phyloP scores from a whole-genome alignment of 2,797 vertebrate genomes.

The Chlorospingus flavigularis region DNA sequence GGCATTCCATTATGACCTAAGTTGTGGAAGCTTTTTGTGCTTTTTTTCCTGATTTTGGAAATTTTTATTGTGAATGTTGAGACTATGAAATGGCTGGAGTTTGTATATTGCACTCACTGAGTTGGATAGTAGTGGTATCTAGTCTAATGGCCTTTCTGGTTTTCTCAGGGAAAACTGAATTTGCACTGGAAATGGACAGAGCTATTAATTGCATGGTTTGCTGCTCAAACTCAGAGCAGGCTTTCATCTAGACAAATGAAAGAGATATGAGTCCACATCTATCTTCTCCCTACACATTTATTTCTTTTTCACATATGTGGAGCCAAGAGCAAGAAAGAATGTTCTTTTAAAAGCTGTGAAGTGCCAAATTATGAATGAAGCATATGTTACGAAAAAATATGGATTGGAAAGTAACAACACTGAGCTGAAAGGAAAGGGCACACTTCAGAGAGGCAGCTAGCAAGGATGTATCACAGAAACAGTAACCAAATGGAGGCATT shows the following conservation, averaged over 20 bases:
- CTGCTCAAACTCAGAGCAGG: neutral
- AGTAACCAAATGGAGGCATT: neutral
- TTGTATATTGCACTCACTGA: neutral
- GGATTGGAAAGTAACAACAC: neutral
- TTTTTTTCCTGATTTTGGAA: neutral
- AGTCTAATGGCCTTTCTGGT: neutral
- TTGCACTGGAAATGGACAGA: neutral
- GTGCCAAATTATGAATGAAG: neutral
- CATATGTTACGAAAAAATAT: neutral
- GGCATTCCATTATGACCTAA: neutral
- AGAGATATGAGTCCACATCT: neutral
- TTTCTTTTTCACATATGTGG: neutral
- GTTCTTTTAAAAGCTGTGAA: neutral
- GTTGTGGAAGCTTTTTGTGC: fast-evolving
- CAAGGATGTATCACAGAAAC: neutral
- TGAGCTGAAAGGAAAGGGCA: neutral
- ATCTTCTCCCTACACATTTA: neutral
- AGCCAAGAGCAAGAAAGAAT: neutral
- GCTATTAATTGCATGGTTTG: neutral
- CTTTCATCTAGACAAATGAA: neutral
- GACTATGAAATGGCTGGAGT: neutral
- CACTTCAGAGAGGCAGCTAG: neutral
- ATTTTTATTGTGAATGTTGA: neutral
- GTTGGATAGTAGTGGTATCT: neutral
- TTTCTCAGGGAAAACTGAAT: neutral